Evolutionary conservation across 2,797 vertebrate species (phyloP).

Genomic region (Lacerta agilis): DNA sequence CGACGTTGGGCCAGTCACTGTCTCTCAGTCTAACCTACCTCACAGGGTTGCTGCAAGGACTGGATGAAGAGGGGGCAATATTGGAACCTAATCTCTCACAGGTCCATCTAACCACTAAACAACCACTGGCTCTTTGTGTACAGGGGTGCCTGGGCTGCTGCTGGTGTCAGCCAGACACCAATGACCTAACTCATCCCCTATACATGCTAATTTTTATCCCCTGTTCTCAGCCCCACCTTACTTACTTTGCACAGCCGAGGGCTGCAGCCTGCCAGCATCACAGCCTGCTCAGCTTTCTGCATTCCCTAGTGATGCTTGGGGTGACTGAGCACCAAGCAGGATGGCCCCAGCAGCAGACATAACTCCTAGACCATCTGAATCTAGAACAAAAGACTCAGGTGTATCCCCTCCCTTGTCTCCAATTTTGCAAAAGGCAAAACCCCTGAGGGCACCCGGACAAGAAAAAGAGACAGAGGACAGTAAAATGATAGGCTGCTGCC

Average conservation of each 20-base stretch:
- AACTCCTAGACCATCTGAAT: not conserved
- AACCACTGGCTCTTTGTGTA: too few species aligned
- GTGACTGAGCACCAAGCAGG: too few species aligned
- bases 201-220: not conserved
- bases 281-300: not conserved
- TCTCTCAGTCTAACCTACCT: too few species aligned
- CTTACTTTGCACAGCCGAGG: not conserved
- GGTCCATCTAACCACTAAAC: too few species aligned
- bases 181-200: too few species aligned
- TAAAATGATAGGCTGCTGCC: conserved; percentile 3
- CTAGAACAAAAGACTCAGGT: conserved; percentile 18
- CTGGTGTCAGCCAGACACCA: not conserved
- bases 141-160: too few species aligned
- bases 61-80: too few species aligned
- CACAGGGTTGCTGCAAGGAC: too few species aligned
- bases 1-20: too few species aligned
- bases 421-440: not conserved
- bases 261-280: not conserved
- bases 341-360: not conserved
- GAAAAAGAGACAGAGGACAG: conserved; percentile 68
- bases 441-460: conserved; percentile 74
- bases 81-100: too few species aligned
- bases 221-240: not conserved
- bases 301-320: not conserved
- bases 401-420: not conserved